Evolutionary conservation across 1,140 invertebrate species (phyloP), one percentile per base, ranked within the genome.

Genomic region (Gryllus bimaculatus): DNA sequence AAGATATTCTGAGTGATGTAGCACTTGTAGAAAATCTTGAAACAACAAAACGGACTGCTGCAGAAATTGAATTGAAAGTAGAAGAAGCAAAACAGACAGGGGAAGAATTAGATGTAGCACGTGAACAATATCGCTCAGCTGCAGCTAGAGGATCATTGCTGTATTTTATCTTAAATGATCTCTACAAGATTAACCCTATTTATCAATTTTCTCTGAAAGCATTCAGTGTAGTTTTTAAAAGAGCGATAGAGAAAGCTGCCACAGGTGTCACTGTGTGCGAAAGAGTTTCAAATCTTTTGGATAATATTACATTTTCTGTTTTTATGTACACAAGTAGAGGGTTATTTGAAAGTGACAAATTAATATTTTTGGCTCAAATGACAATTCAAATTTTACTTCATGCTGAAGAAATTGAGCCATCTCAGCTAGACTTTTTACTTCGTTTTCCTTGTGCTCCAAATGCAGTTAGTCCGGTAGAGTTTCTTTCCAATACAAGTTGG

Each of bases 191-290:
- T 80, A 97, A 98, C 86, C 95, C 94, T 76, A 95, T 98, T 82
- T 99, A 99, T 86, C 96, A 98, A 83, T 99, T 98, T 87, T 98
- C 96, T 0, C 84, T 99, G 49, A 98, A 98, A 86, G 95, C 96
- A 0, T 98, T 97, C 86, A 96, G 92, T 82, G 92, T 95, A 6
- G 96, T 98, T 1, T 98, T 98, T 86, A 92, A 93, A 82, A 95
- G 95, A 83, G 95, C 96, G 0, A 92, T 98, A 77, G 87, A 89
- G 26, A 89, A 88, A 80, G 92, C 95, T 0, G 89, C 90, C 54
- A 84, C 88, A 8, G 88, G 90, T 4, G 92, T 96, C 18, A 88
- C 88, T 3, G 86, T 97, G 0, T 89, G 90, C 76, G 86, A 89
- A 20, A 85, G 96, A 49, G 95, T 98, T 4, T 79, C 85, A 0